A percentile compares a stretch with the other conserved stretches of the same genome.
Evolutionary conservation across 1,140 invertebrate genomes (phyloP).

Genomic region (Bombus sibiricus): DNA sequence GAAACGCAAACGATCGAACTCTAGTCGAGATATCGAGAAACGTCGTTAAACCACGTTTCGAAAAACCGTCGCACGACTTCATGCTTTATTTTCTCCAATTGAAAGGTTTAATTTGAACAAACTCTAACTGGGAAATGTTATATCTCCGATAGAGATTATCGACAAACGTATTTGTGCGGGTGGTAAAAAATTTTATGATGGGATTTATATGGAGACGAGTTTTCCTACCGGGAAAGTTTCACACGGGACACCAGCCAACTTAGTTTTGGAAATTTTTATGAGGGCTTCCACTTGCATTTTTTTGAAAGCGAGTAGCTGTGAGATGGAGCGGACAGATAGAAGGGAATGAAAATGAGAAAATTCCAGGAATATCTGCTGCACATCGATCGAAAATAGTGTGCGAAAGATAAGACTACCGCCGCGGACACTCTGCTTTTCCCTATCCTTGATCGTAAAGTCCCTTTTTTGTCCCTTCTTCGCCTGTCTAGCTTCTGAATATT

Average conservation of each 20-base stretch:
- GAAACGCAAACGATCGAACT: neutral
- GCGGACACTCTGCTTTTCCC: neutral
- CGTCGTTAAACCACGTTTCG: neutral
- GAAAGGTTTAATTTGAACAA: neutral
- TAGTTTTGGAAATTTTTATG: slow-evolving; percentile 26
- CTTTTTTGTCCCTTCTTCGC: neutral
- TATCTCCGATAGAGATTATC: neutral
- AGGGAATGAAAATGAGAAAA: slow-evolving; percentile 41
- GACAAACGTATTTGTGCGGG: too few relatives aligned
- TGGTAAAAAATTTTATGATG: neutral
- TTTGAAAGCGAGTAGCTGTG: neutral
- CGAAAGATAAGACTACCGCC: slow-evolving; percentile 40
- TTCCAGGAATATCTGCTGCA: slow-evolving; percentile 36
- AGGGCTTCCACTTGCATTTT: neutral
- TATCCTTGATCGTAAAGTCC: neutral
- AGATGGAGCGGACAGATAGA: neutral
- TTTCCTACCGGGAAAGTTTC: neutral
- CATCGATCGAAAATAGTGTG: slow-evolving; percentile 28
- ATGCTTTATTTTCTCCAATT: neutral
- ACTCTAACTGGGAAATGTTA: neutral
- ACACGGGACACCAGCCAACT: neutral
- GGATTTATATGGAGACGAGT: neutral
- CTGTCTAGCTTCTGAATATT: slow-evolving; percentile 54
- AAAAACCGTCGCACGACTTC: neutral
- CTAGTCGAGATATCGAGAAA: neutral